Base-by-base conservation (phyloP, 2,888 invertebrate genomes). In the Hemistola chrysoprasaria region DNA sequence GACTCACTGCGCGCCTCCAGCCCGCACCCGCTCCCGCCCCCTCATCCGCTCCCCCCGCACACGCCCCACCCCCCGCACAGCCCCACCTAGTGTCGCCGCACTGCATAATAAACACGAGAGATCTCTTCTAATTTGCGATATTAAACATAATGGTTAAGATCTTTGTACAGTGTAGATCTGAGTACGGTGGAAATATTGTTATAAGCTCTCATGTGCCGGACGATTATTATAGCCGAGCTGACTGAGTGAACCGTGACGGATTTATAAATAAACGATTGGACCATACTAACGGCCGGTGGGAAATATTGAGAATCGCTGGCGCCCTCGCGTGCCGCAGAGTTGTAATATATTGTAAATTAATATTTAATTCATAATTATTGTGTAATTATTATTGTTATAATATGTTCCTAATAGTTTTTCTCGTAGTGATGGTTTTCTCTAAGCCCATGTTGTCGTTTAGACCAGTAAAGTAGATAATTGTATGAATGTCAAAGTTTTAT, bases 1-100 rank as follows among this genome's bases (percentile, higher is more conserved):
- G 92, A 92, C 75, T 92, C 91, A 43, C 71, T 91, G 50, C 90
- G 91, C 53, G 91, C 91, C 53, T 78, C 78, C 39, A 84, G 83
- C 59, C 85, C 85, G 31, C 85, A 77, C 56, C 74, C 85, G 9
- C 53, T 40, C 16, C 16, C 16, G 16, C 74, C 76, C 11, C 71
- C 78, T 40, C 78, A 70, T 47, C 56, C 75, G 22, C 64, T 78
- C 34, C 83, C 78, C 49, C 79, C 82, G 27, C 85, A 82, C 55
- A 81, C 77, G 48, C 81, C 84, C 26, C 83, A 80, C 48, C 77
- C 84, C 1, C 83, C 85, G 22, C 86, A 84, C 60, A 87, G 86
- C 59, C 87, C 87, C 41, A 85, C 87, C 73, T 87, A 87, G 81
- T 81, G 65, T n/a, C 22, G 11, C n/a, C 21, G 2, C 9, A 10